A percentile compares a stretch with the other conserved stretches of the same genome.
Conservation (phyloP, 1,140 invertebrate genomes). For the Drosophila cardini region DNA sequence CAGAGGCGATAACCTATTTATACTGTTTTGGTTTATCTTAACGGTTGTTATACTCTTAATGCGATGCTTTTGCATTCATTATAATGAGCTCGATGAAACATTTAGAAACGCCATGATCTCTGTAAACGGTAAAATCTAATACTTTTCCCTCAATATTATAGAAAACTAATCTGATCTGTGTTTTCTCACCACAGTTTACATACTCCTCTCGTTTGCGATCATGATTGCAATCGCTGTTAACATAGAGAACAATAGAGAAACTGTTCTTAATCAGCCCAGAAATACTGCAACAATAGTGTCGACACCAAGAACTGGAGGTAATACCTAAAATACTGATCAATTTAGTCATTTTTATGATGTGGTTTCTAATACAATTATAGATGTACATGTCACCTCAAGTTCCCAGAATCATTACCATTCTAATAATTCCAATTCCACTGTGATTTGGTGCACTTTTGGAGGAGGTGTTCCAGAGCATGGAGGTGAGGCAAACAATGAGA, state of each 20-base stretch:
- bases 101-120: neutral
- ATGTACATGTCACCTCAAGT: too few relatives aligned
- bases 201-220: neutral
- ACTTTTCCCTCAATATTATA: neutral
- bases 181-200: neutral
- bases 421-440: too few relatives aligned
- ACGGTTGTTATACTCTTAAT: neutral
- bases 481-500: neutral
- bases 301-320: too few relatives aligned
- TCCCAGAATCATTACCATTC: too few relatives aligned
- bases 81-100: neutral
- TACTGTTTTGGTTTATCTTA: constrained; percentile 3
- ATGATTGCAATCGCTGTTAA: neutral
- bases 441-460: too few relatives aligned
- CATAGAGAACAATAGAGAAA: neutral
- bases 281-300: too few relatives aligned
- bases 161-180: neutral
- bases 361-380: too few relatives aligned
- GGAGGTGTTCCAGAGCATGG: neutral
- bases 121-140: neutral
- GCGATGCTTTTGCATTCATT: neutral
- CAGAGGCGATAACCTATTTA: neutral
- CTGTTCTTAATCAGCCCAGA: neutral
- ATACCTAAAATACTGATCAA: too few relatives aligned
- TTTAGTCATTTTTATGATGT: too few relatives aligned